Evolutionary conservation across 1,140 invertebrate genomes (phyloP), one percentile per base, ranked within the genome.

Genomic region (Bombus breviceps): DNA sequence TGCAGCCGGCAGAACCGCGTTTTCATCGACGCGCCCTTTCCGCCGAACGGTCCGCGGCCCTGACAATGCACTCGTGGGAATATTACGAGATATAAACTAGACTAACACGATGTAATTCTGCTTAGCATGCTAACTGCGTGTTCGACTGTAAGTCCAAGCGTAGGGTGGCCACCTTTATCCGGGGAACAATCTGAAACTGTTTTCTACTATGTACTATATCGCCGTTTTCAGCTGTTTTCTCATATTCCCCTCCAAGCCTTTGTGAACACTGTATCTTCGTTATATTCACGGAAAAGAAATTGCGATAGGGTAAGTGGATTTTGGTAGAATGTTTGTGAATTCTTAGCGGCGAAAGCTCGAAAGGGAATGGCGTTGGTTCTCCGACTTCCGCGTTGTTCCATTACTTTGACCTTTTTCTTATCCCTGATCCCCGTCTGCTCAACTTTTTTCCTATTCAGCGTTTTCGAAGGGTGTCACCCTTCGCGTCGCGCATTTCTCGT

Each of bases 121-220:
- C 86, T 91, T 86, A 88, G 76, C 85, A 81, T 81, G 73, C 86
- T 89, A 91, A 91, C 83, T 86, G 86, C 62, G 75, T 88, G 90
- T 89, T 88, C 88, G 69, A 43, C 82, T 87, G 78, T 91, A 89
- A 91, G 78, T 85, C 79, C 72, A 75, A 80, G 83, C 64, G 28
- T 68, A 57, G 69, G 43, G 81, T 75, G 47, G 62, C 47, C 81
- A 62, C 32, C 76, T n/a, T 88, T 91, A 91, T 89, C 86, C 53
- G 12, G 57, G 77, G 57, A 81, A 88, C 78, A 90, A 91, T 91
- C 88, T 90, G 78, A 77, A 91, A 90, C 84, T 90, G 59, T 71
- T 91, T 18, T 53, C 47, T 0, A 53, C 59, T 66, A 81, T 66
- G 37, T 64, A 59, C 32, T 82, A 37, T 15, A 34, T 13, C 41